Percentiles rank a stretch among this genome's conserved stretches.
phyloP scores from a whole-genome alignment of 2,113 vertebrate genomes.

The Silurus glanis region DNA sequence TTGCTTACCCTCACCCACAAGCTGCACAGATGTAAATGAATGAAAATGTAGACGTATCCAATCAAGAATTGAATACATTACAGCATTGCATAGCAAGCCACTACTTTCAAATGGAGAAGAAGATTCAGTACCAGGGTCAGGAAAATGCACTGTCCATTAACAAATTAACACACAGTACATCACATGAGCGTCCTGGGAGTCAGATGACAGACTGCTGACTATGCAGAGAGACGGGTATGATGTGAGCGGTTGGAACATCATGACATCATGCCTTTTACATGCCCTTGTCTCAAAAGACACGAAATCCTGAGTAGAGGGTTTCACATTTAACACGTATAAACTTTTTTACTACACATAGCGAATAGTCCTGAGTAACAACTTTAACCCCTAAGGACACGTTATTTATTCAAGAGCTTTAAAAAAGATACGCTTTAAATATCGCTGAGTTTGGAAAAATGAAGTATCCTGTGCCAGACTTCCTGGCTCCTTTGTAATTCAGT shows the following conservation, averaged over 20 bases:
- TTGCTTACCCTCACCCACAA: not conserved
- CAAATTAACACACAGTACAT: slow-evolving; percentile 23
- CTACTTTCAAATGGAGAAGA: not conserved
- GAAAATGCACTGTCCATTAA: not conserved
- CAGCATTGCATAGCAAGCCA: not conserved
- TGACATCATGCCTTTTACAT: not conserved
- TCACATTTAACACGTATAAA: not conserved
- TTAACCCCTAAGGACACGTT: not conserved
- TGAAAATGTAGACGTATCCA: not conserved
- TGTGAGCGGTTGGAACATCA: not conserved
- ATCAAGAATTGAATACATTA: not conserved
- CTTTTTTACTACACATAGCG: not conserved
- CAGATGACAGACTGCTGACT: slow-evolving; percentile 1
- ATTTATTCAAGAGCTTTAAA: not conserved
- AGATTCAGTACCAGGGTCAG: not conserved
- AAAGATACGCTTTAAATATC: not conserved
- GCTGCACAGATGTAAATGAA: not conserved
- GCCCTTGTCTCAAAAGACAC: not conserved
- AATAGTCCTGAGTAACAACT: not conserved
- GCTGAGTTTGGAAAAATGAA: not conserved
- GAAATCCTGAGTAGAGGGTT: not conserved
- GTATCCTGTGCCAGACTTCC: not conserved
- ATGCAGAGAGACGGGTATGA: not conserved
- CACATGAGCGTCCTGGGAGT: slow-evolving; percentile 10
- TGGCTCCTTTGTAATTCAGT: not conserved